Conservation (phyloP, 2,888 invertebrate species). For the Drosophila melanocephala region DNA sequence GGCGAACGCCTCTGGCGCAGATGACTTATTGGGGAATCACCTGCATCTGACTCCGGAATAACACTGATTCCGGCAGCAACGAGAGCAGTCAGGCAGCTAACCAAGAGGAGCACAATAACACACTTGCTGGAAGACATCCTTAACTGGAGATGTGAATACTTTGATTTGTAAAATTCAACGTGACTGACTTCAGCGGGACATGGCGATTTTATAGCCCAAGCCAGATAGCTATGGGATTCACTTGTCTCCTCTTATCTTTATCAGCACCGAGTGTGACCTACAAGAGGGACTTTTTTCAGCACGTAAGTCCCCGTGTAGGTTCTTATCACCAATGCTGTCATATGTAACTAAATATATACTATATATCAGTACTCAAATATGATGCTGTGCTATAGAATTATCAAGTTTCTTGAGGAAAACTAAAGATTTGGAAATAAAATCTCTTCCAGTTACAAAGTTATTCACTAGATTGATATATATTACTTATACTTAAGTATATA, state of each 20-base stretch:
- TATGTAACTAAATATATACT: neutral
- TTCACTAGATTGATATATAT: neutral
- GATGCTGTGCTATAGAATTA: neutral
- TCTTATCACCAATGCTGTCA: conserved; percentile 14
- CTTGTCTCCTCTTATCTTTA: neutral
- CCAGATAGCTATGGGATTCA: conserved; percentile 3
- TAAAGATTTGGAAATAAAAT: neutral
- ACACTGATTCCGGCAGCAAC: conserved; percentile 6
- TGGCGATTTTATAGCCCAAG: conserved; percentile 31
- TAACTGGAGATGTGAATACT: neutral
- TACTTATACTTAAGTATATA: neutral
- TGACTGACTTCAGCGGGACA: neutral
- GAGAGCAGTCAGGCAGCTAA: conserved; percentile 35
- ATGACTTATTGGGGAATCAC: neutral
- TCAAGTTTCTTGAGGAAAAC: neutral
- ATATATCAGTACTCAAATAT: neutral
- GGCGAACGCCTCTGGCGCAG: conserved; percentile 17
- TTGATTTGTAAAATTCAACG: conserved; percentile 28
- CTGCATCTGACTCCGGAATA: neutral
- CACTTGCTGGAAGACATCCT: conserved; percentile 52
- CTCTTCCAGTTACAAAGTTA: neutral
- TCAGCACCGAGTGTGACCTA: neutral
- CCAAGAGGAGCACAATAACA: conserved; percentile 41
- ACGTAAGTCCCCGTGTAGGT: neutral
- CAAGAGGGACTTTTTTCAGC: conserved; percentile 17